phyloP scores from a whole-genome alignment of 2,797 vertebrate genomes.

The Anniella stebbinsi region DNA sequence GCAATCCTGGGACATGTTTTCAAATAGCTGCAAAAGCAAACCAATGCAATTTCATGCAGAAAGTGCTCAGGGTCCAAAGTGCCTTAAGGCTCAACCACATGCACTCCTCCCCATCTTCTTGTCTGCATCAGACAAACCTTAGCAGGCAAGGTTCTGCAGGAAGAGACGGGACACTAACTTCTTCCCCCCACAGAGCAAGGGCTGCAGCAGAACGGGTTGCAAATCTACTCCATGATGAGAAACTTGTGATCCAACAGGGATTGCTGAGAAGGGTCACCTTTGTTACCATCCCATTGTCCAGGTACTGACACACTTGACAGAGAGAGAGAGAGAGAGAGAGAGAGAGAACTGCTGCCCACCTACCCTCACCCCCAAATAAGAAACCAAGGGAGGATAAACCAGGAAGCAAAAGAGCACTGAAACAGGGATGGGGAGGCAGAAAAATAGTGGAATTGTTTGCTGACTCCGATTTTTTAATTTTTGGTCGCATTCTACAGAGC shows the following conservation, averaged over 20 bases:
- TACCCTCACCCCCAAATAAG: background rate
- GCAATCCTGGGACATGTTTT: background rate
- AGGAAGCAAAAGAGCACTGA: background rate
- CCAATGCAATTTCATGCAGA: background rate
- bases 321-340: background rate
- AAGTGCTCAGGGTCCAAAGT: background rate
- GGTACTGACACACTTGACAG: background rate
- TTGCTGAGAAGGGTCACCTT: background rate
- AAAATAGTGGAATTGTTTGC: background rate
- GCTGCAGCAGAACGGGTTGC: background rate
- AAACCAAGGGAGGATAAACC: background rate
- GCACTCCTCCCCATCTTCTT: background rate
- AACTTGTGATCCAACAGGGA: background rate
- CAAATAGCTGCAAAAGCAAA: background rate
- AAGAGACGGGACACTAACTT: background rate
- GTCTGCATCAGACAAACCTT: background rate
- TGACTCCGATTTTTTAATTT: background rate
- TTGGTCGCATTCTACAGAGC: background rate
- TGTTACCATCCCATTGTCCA: background rate
- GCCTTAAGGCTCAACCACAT: background rate
- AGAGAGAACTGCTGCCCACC: background rate
- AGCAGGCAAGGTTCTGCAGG: background rate
- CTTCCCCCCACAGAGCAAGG: background rate
- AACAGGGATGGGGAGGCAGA: background rate
- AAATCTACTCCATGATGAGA: background rate